Evolutionary conservation across 1,140 invertebrate species (phyloP), one percentile per base, ranked within the genome.

Genomic region (Hycleus cichorii): DNA sequence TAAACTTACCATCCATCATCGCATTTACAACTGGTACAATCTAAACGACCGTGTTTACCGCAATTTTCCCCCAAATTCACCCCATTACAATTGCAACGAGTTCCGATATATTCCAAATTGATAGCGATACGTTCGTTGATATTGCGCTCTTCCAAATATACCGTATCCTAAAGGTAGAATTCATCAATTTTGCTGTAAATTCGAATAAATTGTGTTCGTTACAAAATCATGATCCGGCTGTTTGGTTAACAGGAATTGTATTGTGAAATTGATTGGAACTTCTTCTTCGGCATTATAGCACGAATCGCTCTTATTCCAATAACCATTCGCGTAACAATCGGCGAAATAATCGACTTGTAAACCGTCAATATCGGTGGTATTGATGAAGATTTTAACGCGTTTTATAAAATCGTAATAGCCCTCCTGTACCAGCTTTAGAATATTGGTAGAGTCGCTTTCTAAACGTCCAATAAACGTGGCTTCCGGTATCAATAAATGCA

Each of bases 1-100:
- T 5, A 5, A 47, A 45, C 47, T 72, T 67, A 81, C 82, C 82
- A 84, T 67, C 78, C 80, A 52, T 74, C 69, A 57, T 79, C 72
- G 57, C 83, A 85, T 27, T 71, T 65, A 57, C 82, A 84, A 52
- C 77, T 76, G 46, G 81, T 82, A 58, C 83, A 85, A 12, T 76
- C 66, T 9, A 78, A 63, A 26, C 75, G 74, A 3, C 81, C 78
- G 63, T 83, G 75, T 58, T 81, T 74, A 18, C 72, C 32, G 62
- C 3, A 55, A 47, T 57, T 69, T 60, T 45, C 65, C 62, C 49
- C 62, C 57, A 10, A 62, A 53, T 26, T 57, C 6, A 12, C 68
- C 4, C 65, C 60, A 24, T 69, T 58, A 59, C 78, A 80, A 18
- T 71, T 58, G 60, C 79, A 81, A 42, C 38, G 47, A 4, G 71